Evolutionary conservation across 37 sponge, comb jelly and placozoan genomes (phyloP).

Genomic region (Tethya wilhelma): DNA sequence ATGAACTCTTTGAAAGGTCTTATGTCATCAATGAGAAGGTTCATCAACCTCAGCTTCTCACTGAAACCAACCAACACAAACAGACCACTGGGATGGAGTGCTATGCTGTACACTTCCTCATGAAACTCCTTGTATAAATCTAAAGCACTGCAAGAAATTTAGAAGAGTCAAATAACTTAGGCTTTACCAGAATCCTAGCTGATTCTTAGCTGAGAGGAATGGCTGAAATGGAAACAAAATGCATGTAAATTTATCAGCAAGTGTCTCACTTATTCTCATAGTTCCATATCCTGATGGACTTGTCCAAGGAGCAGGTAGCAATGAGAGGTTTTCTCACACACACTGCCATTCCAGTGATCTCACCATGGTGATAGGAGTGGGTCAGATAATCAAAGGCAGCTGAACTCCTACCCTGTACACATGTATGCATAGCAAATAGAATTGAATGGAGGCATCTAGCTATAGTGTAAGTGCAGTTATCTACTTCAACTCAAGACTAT

Average conservation of each 20-base stretch:
- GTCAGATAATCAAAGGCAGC: conserved; percentile 77
- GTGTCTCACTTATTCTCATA: conserved; percentile 88
- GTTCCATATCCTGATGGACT: conserved; percentile 94
- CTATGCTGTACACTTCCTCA: conserved; percentile 96
- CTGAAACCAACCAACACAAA: conserved; percentile 96
- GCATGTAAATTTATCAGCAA: background rate
- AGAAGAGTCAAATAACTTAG: too few species aligned
- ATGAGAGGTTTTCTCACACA: conserved; percentile 93
- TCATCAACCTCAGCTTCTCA: conserved; percentile 96
- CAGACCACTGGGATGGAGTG: conserved; percentile 96
- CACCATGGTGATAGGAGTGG: conserved; percentile 72
- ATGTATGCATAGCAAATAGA: too few species aligned
- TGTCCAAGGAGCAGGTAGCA: conserved; percentile 96
- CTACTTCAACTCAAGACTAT: too few species aligned
- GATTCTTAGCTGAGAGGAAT: too few species aligned
- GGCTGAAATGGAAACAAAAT: background rate
- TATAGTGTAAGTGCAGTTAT: too few species aligned
- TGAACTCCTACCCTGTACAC: conserved; percentile 16
- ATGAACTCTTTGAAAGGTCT: conserved; percentile 92
- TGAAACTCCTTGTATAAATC: conserved; percentile 93
- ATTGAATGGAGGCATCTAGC: too few species aligned
- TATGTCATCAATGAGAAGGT: conserved; percentile 93
- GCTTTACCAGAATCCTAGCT: too few species aligned
- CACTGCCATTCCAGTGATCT: conserved; percentile 91
- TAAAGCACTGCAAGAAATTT: conserved; percentile 75